Evolutionary conservation across 1,140 invertebrate species (phyloP).

Genomic region (Drosophila miranda): DNA sequence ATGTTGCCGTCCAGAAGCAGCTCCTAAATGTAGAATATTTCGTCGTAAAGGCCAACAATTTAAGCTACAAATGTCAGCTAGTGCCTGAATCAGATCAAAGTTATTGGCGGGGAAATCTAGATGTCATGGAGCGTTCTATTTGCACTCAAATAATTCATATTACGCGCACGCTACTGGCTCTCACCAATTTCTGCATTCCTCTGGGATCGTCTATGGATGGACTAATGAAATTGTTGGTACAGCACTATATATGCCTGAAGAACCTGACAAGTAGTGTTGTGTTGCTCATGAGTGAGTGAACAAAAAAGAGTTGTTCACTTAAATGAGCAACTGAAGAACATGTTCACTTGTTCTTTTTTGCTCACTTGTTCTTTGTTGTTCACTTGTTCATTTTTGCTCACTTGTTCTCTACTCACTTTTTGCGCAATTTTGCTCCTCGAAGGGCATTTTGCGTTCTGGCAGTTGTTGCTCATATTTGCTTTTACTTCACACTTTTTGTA

Average conservation of each 20-base stretch:
- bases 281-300: too few species aligned
- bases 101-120: slow-evolving; percentile 61
- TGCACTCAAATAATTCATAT: slow-evolving; percentile 74
- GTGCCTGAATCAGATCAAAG: slow-evolving; percentile 67
- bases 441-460: too few species aligned
- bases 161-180: slow-evolving; percentile 57
- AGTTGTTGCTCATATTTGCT: too few species aligned
- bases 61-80: slow-evolving; percentile 68
- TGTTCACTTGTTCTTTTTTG: too few species aligned
- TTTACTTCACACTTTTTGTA: too few species aligned
- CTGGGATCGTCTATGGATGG: slow-evolving; percentile 68
- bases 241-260: slow-evolving; percentile 69
- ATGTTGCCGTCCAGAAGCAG: slow-evolving; percentile 64
- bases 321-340: too few species aligned
- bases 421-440: too few species aligned
- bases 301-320: too few species aligned
- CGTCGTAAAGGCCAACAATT: slow-evolving; percentile 71
- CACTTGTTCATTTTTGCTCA: too few species aligned
- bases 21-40: slow-evolving; percentile 77
- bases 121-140: slow-evolving; percentile 66
- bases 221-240: slow-evolving; percentile 69
- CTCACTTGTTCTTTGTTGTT: too few species aligned
- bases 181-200: slow-evolving; percentile 70
- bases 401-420: too few species aligned
- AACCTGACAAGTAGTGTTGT: slow-evolving; percentile 72